Base-by-base conservation (phyloP, 2,113 vertebrate genomes). In the Suncus etruscus region DNA sequence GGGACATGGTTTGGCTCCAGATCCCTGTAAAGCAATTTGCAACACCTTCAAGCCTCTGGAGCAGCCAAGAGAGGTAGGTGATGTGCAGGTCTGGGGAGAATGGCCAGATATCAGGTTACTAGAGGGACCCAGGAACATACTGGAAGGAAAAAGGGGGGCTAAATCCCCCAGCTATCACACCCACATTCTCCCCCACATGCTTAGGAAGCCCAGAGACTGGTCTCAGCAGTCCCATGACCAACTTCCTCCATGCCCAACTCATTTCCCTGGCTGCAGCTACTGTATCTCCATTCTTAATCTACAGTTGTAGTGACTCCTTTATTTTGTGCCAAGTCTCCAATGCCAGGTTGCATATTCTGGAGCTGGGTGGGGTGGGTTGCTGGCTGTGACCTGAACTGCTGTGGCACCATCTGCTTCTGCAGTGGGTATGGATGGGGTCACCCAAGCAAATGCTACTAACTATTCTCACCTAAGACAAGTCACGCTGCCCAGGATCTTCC, bases 1-100 rank as follows among this genome's bases (percentile, higher is more conserved):
- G 80, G 96, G 86, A 95, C 94, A 91, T 84, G 90, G 88, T 95
- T 95, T 96, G 95, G 94, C 90, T 74, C 90, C 83, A 78, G 85
- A 86, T 77, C 72, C 50, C 80, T 48, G 15, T 0, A 29, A 25
- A 81, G 92, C 79, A 48, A 72, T 95, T 93, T 87, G 78, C 68
- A 87, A 51, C 20, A 51, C 90, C 86, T 91, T 86, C 54, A 7
- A 54, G 16, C 39, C 87, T 63, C 3, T 7, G 63, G 72, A 82
- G 31, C 90, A 66, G 69, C 91, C 58, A 65, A 79, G 80, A 79
- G 66, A 87, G 75, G 83, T 72, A 73, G 61, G 86, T 22, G 70
- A 70, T 29, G 29, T 4, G 1, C 58, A 45, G 63, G 18, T 50
- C 61, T 54, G 16, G 8, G 12, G 39, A 69, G 61, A 58, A 7